A percentile compares a stretch with the other conserved stretches of the same genome.
These are phyloP conservation scores for Mesochorus sp. DNA, from an alignment of 2,888 invertebrate species.

Conservation along the genomic window DNA sequence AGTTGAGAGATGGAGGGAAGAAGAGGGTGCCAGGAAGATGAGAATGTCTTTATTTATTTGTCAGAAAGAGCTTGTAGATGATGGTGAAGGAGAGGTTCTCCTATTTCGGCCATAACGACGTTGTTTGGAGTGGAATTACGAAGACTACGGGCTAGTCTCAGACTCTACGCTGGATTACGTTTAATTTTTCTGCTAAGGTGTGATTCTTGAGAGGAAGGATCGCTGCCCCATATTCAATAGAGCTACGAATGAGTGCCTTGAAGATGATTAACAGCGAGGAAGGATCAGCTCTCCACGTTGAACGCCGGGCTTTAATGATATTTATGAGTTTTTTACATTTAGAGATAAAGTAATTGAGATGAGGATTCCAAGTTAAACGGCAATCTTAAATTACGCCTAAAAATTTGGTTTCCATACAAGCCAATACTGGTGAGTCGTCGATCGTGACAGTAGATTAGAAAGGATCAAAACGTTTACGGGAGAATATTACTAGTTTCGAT, in stretches of 20 bases:
- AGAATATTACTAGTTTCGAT: slow-evolving; percentile 34
- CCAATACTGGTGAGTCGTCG: background rate
- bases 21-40: no score
- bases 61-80: no score
- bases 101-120: no score
- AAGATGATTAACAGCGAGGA: slow-evolving; percentile 22
- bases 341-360: background rate
- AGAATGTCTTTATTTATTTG: no score
- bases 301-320: slow-evolving; percentile 32
- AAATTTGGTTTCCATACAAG: slow-evolving; percentile 20
- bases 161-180: slow-evolving; percentile 24
- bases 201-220: background rate
- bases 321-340: slow-evolving; percentile 42
- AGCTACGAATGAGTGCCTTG: slow-evolving; percentile 30
- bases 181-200: background rate
- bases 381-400: slow-evolving; percentile 37
- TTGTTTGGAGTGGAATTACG: slow-evolving; percentile 25
- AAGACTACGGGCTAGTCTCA: slow-evolving; percentile 21
- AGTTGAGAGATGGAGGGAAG: no score
- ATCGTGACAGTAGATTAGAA: background rate
- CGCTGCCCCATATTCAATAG: slow-evolving; percentile 39
- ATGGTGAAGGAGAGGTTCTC: no score
- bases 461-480: background rate
- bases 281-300: slow-evolving; percentile 48
- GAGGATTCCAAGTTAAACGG: background rate